Base-by-base conservation (phyloP, 2,797 vertebrate genomes). In the Aplochiton taeniatus region DNA sequence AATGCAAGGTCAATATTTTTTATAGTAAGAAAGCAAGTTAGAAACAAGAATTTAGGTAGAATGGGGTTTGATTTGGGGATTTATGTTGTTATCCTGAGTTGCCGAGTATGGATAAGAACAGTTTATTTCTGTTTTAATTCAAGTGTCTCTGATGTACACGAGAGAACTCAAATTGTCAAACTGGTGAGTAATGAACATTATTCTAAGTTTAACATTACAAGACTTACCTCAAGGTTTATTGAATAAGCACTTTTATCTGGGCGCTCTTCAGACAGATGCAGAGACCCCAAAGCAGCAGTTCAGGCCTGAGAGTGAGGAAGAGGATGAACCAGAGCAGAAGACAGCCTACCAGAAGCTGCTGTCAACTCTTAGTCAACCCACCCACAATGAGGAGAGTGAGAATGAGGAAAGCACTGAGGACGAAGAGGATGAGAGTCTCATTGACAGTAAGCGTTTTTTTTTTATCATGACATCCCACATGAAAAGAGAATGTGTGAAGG, bases 301-400 rank as follows among this genome's bases (percentile, higher is more conserved):
- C 0, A 80, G 86, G 11, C 69, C 69, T 47, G 93, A 93, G 57
- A 90, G 81, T 0, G 92, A 94, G 20, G 85, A 89, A 18, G 94
- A 95, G 50, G 91, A 90, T 0, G 95, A 95, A 52, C 83, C 83
- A 50, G 92, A 95, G 44, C 90, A 91, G 10, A 69, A 90, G 63
- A 94, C 94, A 18, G 93, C 94, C 0, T 99, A 97, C 76, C 93
- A 95, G 74, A 94, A 90, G 67, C 92, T 99, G 16, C 90, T 98
- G 20, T 94, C 94, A 59, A 95, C 94, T 0, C 85, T 98, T 61
- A 93, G 82, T 70, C 84, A 82, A 54, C 75, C 76, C 0, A 70
- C 85, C 1, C 66, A 85, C 51, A 82, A 93, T 18, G 93, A 93
- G 4, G 91, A 91, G 7, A 93, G 91, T 14, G 84, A 69, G 0